Evolutionary conservation across 1,140 invertebrate genomes (phyloP), one percentile per base, ranked within the genome.

Genomic region (Ctenoplectra terminalis): DNA sequence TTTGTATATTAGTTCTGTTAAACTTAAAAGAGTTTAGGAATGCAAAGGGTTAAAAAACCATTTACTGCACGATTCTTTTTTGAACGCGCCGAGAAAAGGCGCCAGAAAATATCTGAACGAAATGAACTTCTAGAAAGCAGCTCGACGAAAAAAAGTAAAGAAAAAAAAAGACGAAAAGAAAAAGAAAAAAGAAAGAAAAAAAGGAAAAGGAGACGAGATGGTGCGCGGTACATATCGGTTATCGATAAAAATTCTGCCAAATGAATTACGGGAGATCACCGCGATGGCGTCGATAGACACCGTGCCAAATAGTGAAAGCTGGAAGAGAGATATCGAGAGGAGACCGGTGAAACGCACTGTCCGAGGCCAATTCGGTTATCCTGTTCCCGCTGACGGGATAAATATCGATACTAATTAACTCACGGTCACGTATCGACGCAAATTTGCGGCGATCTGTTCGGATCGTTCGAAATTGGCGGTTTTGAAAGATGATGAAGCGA

Each of bases 321-420:
- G 60, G 29, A 23, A 69, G n/a, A 20, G 58, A 61, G 63, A 61
- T 43, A 43, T 43, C 34, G 34, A 73, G 23, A 26, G 37, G 13
- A 64, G 15, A 37, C 11, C 34, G 20, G 13, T n/a, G 54, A 73
- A 85, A 80, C 46, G 43, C 48, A 26, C 43, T 69, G 43, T 60
- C 23, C 31, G 26, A 23, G 17, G 66, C 46, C 48, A 64, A 77
- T 43, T 37, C 29, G 37, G 23, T 64, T 64, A 54, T 83, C 56
- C 6, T 17, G 31, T 46, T 60, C 26, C 8, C 17, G 23, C 17
- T 60, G n/a, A 31, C 29, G 29, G 7, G 31, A 69, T 61, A 71
- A 72, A 79, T 84, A 84, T 84, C 56, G 56, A 37, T 48, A 50
- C 37, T 82, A 70, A 83, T 83, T 58, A 64, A 73, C n/a, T 77